These are phyloP conservation scores for Bombus terrestris DNA, from an alignment of 1,140 invertebrate genomes.

Conservation along the genomic window DNA sequence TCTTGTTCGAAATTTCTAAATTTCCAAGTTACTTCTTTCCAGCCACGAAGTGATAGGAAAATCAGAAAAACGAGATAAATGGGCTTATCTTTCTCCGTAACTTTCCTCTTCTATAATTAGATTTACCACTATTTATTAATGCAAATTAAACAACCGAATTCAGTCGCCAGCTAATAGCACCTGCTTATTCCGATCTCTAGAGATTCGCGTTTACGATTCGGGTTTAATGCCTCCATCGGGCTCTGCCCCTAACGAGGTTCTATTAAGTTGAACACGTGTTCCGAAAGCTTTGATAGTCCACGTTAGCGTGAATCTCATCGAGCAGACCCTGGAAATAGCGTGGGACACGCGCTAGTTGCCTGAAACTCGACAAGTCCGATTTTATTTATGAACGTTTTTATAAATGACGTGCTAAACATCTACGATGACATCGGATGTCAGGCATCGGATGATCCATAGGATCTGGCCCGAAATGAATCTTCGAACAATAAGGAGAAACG, in stretches of 20 bases:
- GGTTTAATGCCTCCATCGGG: not conserved
- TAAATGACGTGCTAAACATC: conserved; percentile 62
- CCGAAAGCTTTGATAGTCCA: conserved; percentile 39
- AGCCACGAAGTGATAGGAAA: too few species aligned
- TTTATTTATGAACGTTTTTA: conserved; percentile 66
- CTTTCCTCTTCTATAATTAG: too few species aligned
- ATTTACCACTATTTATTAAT: not conserved
- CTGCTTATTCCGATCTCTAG: not conserved
- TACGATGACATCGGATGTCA: conserved; percentile 41
- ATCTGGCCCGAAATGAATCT: not conserved
- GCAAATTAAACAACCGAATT: too few species aligned
- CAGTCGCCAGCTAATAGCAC: not conserved
- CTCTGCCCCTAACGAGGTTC: not conserved
- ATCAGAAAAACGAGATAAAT: too few species aligned
- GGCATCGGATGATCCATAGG: conserved; percentile 21
- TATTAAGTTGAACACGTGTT: conserved; percentile 56
- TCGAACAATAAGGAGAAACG: conserved; percentile 4
- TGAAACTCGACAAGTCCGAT: conserved; percentile 10
- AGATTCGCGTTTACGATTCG: not conserved
- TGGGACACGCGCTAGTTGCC: not conserved
- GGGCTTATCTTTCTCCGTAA: too few species aligned
- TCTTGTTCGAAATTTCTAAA: too few species aligned
- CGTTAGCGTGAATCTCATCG: conserved; percentile 39
- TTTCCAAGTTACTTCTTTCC: too few species aligned
- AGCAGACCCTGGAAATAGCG: conserved; percentile 41